phyloP scores from a whole-genome alignment of 2,888 invertebrate species.

The Orthonevra nobilis region DNA sequence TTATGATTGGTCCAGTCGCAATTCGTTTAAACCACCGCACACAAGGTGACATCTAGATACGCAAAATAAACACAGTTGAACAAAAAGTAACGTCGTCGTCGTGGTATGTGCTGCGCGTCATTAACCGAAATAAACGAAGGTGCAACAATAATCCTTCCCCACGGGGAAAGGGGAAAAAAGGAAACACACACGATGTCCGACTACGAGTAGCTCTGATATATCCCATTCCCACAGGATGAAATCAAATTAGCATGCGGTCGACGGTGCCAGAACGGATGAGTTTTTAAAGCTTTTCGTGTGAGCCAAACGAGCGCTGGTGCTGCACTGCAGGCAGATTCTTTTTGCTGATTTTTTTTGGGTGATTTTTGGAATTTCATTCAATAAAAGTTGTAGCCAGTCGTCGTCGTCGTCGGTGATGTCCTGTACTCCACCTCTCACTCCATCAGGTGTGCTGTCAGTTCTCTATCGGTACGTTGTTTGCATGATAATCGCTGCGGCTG shows the following conservation, averaged over 20 bases:
- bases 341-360: constrained; percentile 10
- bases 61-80: background rate
- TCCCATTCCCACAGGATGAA: constrained; percentile 63
- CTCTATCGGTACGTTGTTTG: constrained; percentile 65
- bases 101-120: background rate
- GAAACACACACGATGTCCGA: background rate
- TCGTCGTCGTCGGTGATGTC: background rate
- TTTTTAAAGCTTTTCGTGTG: constrained; percentile 57
- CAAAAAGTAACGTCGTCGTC: background rate
- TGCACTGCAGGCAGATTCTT: constrained; percentile 23
- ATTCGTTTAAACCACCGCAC: too few relatives aligned
- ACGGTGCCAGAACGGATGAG: constrained; percentile 56
- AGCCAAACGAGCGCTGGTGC: constrained; percentile 27
- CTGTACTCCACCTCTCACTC: background rate
- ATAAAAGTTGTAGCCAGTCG: constrained; percentile 51
- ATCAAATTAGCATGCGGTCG: constrained; percentile 66
- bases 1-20: too few relatives aligned
- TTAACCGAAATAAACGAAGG: background rate
- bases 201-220: constrained; percentile 5
- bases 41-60: constrained; percentile 15
- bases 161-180: constrained; percentile 1
- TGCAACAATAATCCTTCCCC: constrained; percentile 11
- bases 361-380: constrained; percentile 69
- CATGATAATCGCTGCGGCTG: constrained; percentile 57
- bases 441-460: constrained; percentile 33